Conservation (phyloP, 2,113 vertebrate genomes). For the Colossoma macropomum region DNA sequence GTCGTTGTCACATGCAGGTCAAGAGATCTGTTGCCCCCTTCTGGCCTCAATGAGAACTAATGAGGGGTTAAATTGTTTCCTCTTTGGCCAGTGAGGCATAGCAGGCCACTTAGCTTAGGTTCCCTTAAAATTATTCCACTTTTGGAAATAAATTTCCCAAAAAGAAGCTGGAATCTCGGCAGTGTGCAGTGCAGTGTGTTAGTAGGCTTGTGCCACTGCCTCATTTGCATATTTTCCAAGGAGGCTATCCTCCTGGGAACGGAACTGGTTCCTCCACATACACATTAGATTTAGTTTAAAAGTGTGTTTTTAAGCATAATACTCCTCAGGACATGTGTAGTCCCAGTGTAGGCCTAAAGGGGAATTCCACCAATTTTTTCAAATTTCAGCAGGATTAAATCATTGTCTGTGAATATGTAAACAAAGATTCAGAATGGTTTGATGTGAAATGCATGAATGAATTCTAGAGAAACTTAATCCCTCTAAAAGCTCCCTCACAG, state of each 20-base stretch:
- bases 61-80: slow-evolving; percentile 34
- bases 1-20: neutral
- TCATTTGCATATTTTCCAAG: slow-evolving; percentile 1
- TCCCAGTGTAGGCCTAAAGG: too few species aligned
- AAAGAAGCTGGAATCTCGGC: neutral
- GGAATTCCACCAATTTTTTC: too few species aligned
- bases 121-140: neutral
- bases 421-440: too few species aligned
- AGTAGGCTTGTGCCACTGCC: neutral
- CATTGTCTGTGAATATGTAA: too few species aligned
- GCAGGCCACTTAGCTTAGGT: neutral
- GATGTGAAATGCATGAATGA: too few species aligned
- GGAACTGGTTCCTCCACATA: slow-evolving; percentile 10
- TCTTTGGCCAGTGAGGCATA: neutral
- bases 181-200: neutral
- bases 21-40: slow-evolving; percentile 59
- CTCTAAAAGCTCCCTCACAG: too few species aligned
- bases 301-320: too few species aligned
- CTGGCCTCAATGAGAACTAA: slow-evolving; percentile 50
- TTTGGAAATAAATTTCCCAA: neutral
- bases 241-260: neutral
- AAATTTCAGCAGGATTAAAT: too few species aligned
- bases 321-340: too few species aligned
- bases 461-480: too few species aligned
- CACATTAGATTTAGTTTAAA: neutral